A percentile compares a stretch with the other conserved stretches of the same genome.
Conservation (phyloP, 2,113 vertebrate genomes). For the Syrrhaptes paradoxus region DNA sequence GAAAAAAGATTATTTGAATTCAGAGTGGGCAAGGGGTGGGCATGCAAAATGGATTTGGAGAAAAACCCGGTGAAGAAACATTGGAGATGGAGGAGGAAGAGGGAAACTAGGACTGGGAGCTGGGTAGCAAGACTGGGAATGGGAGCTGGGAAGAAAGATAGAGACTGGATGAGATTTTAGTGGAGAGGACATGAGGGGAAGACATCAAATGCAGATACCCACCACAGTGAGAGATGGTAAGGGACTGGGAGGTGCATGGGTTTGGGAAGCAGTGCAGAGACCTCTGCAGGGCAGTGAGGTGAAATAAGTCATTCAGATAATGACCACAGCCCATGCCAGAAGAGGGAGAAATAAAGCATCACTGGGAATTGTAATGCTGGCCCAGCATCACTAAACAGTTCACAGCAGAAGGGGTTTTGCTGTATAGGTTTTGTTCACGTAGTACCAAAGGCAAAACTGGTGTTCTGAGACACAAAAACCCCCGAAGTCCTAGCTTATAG, state of each 20-base stretch:
- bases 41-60: background rate
- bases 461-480: background rate
- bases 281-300: background rate
- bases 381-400: background rate
- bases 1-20: background rate
- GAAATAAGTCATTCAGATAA: background rate
- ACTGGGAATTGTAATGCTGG: background rate
- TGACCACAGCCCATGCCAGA: background rate
- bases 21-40: background rate
- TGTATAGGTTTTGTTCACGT: background rate
- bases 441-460: background rate
- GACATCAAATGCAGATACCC: background rate
- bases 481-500: background rate
- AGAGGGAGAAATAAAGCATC: background rate
- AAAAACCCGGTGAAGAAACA: background rate
- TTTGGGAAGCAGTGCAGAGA: background rate
- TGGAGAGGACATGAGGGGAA: background rate
- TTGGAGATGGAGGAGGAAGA: fast-evolving
- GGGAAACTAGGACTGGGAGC: background rate
- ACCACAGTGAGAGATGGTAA: background rate
- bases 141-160: background rate
- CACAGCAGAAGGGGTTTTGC: background rate
- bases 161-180: background rate
- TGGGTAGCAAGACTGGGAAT: background rate
- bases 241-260: background rate